Base-by-base conservation (phyloP, 1,140 invertebrate species). In the Eulimnadia texana region DNA sequence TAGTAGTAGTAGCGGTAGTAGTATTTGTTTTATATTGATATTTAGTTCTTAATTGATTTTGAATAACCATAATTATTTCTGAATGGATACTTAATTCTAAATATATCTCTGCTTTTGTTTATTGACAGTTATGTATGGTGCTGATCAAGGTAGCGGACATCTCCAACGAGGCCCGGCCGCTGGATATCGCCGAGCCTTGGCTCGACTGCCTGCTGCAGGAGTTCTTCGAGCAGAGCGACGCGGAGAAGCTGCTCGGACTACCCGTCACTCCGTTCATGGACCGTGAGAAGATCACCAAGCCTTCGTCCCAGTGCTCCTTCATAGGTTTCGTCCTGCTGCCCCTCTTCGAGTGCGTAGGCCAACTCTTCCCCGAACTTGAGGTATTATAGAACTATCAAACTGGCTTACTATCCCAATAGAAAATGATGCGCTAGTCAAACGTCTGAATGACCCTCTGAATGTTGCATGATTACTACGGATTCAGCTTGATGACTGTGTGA, bases 261-360 rank as follows among this genome's bases (percentile, higher is more conserved):
- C 87, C 88, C 1, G 86, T 90, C 1, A 88, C 88, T 6, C 87
- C 88, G 0, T 91, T 90, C 69, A 91, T 91, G 88, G 88, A 91
- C 70, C 78, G 87, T n/a, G 86, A 90, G 62, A 90, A 89, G 74
- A 85, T 91, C 13, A 89, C 86, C 47, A 90, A 90, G 72, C 84
- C 86, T 2, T 85, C 85, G 25, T 88, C 87, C 0, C 88, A 91
- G 70, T 85, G 86, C 69, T 84, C 85, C 58, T 91, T 91, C 72
- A 91, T 91, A 66, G 86, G 87, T 20, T 79, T 88, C 66, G 87
- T 90, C 29, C 76, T 91, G 1, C 73, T 91, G 60, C 88, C 88
- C 1, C 75, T 89, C 1, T 88, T 88, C 69, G 84, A 88, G 71
- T 80, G 82, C 1, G 74, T 89, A 16, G 84, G 82, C 9, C 80